These are phyloP conservation scores for Vultur gryphus DNA, from an alignment of 2,797 vertebrate genomes.

Conservation along the genomic window DNA sequence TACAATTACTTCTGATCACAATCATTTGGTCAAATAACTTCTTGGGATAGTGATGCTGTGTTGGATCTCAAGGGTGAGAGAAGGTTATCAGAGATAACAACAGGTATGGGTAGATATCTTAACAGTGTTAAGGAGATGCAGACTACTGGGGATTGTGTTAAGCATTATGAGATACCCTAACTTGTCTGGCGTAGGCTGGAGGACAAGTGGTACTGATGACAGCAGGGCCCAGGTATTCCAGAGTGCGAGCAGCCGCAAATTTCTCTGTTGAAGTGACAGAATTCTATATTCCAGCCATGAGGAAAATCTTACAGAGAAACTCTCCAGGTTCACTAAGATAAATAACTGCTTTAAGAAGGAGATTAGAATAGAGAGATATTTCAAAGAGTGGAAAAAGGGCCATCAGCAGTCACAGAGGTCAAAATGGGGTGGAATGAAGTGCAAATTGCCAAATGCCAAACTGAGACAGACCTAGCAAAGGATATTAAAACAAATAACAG, in stretches of 20 bases:
- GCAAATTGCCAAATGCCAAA: neutral
- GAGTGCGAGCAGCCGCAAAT: neutral
- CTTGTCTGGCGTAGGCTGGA: neutral
- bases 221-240: neutral
- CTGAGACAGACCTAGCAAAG: neutral
- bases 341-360: neutral
- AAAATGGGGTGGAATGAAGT: neutral
- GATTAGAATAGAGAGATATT: neutral
- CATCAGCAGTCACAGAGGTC: neutral
- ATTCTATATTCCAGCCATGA: neutral
- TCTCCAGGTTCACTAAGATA: neutral
- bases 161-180: neutral
- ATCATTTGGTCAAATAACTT: neutral
- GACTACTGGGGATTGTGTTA: neutral
- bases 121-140: neutral
- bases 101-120: neutral
- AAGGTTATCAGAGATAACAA: neutral
- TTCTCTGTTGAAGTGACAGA: neutral
- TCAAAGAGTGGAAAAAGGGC: neutral
- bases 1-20: neutral
- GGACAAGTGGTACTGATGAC: neutral
- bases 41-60: neutral
- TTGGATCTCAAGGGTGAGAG: neutral
- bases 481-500: neutral
- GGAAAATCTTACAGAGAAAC: slow-evolving; percentile 23